Conservation (phyloP, 1,140 invertebrate genomes). For the Oedothorax gibbosus region DNA sequence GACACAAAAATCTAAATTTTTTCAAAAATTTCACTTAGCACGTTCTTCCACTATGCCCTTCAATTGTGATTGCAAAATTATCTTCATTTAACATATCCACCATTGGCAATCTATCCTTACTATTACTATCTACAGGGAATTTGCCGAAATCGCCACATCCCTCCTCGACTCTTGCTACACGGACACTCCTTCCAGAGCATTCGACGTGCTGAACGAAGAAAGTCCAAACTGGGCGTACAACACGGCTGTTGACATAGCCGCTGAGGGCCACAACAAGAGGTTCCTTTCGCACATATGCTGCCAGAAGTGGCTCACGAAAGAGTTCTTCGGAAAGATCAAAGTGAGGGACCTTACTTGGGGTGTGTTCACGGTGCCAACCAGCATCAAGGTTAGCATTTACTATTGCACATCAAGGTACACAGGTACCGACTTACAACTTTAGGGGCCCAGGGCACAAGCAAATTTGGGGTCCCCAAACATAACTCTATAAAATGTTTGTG, state of each 20-base stretch:
- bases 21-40: too few relatives aligned
- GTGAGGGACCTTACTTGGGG: conserved; percentile 68
- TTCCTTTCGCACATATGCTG: conserved; percentile 71
- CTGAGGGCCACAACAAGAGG: conserved; percentile 57
- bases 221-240: conserved; percentile 69
- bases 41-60: too few relatives aligned
- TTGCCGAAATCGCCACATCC: conserved; percentile 69
- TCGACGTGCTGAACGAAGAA: conserved; percentile 67
- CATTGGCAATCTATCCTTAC: background rate
- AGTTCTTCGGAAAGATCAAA: conserved; percentile 68
- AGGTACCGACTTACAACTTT: too few relatives aligned
- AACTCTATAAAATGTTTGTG: too few relatives aligned
- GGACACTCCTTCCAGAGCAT: conserved; percentile 66
- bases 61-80: too few relatives aligned
- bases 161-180: conserved; percentile 68
- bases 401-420: too few relatives aligned
- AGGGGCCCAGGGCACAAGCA: too few relatives aligned
- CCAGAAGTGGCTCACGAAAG: conserved; percentile 69
- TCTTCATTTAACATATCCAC: too few relatives aligned
- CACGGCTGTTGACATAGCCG: conserved; percentile 65
- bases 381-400: conserved; percentile 65
- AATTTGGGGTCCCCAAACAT: too few relatives aligned
- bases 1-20: too few relatives aligned
- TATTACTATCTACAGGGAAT: conserved; percentile 65
- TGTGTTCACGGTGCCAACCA: conserved; percentile 65